Base-by-base conservation (phyloP, 2,113 vertebrate genomes). In the Etheostoma cragini region DNA sequence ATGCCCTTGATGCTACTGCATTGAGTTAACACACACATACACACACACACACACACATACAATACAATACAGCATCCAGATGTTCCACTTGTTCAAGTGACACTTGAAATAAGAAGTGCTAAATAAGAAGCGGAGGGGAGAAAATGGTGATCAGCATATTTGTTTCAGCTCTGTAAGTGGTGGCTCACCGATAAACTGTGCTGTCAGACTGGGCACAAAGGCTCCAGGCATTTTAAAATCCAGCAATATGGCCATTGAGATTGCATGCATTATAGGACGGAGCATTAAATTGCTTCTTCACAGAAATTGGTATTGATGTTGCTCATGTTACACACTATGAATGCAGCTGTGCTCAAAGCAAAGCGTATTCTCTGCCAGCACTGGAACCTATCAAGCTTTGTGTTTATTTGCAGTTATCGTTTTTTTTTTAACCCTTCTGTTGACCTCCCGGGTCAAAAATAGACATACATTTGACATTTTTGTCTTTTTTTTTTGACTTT, bases 101-200 rank as follows among this genome's bases (percentile, higher is more conserved):
- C 45, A 74, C 58, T 78, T 71, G 10, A 42, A 42, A 11, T 42
- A 11, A 42, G 38, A 42, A 42, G 15, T 53, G 38, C 49, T 57
- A 68, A 33, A 72, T 54, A 58, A 30, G 46, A 57, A 76, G 62
- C 47, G 68, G 30, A 65, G 19, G 21, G 26, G 62, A 60, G 33
- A 74, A 81, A 69, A 79, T 53, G 52, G 49, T 16, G 46, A 75
- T 78, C 47, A 71, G 81, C 75, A 76, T 47, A 78, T 83, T 84
- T 81, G 72, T 58, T 49, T 81, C 49, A 16, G 24, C 54, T 68
- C 35, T 30, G n/a, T 45, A 12, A 82, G 49, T 46, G 65, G 22
- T 21, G 22, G 35, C 42, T 66, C 57, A 19, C 49, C 54, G 35
- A 17, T 19, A 6, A 61, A 61, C 62, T 76, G 42, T 64, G 58